Conservation (phyloP, 2,888 invertebrate species). For the Halictus quadricinctus region DNA sequence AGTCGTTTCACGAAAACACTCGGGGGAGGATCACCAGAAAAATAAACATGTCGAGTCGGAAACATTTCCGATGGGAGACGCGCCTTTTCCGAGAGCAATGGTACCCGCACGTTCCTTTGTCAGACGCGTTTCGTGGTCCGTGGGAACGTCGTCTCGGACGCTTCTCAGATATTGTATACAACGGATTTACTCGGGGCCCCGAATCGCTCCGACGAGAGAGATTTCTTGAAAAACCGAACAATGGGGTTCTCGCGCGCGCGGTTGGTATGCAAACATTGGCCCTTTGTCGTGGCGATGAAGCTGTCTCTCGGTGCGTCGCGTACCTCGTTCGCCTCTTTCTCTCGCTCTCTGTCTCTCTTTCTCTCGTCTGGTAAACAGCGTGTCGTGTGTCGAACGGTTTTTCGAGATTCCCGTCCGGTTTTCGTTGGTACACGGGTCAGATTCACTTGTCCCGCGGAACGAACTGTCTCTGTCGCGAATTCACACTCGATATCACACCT, state of each 20-base stretch:
- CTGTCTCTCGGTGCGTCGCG: conserved; percentile 23
- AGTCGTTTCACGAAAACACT: background rate
- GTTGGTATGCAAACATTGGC: conserved; percentile 3
- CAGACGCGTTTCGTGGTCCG: conserved; percentile 44
- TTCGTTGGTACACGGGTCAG: conserved; percentile 14
- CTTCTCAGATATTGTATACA: conserved; percentile 51
- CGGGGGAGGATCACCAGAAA: background rate
- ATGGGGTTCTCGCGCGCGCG: conserved; percentile 8
- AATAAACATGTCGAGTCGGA: background rate
- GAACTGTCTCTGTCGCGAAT: background rate
- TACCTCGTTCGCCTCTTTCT: background rate
- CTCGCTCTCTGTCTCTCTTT: background rate
- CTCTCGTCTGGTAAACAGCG: conserved; percentile 29
- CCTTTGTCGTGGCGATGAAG: conserved; percentile 21
- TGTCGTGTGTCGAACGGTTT: background rate
- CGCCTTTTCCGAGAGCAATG: conserved; percentile 39
- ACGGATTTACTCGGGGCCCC: conserved; percentile 5
- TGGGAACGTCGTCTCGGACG: conserved; percentile 47
- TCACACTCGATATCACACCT: conserved; percentile 36
- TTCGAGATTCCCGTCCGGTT: conserved; percentile 15
- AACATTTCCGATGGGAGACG: conserved; percentile 36
- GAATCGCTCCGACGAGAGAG: conserved; percentile 11
- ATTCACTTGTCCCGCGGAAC: background rate
- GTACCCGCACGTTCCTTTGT: conserved; percentile 33
- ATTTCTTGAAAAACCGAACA: conserved; percentile 37